phyloP scores from a whole-genome alignment of 2,888 invertebrate genomes.

The Belgica antarctica region DNA sequence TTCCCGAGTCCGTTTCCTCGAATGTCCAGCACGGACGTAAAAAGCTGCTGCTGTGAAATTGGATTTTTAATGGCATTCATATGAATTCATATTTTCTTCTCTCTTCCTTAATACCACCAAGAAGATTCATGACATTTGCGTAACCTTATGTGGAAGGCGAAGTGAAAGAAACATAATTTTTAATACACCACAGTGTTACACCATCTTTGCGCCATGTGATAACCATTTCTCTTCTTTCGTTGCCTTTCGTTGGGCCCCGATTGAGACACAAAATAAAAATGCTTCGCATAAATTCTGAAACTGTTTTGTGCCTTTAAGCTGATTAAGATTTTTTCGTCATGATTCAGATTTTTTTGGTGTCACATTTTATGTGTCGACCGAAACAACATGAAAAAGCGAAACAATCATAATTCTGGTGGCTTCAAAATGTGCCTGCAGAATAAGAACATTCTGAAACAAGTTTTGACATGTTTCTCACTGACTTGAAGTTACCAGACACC shows the following conservation, averaged over 20 bases:
- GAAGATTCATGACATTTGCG: conserved; percentile 13
- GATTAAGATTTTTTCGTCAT: conserved; percentile 33
- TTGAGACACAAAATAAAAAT: conserved; percentile 24
- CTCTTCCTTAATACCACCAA: neutral
- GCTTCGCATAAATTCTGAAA: conserved; percentile 41
- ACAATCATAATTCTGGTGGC: conserved; percentile 3
- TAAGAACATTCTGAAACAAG: no score
- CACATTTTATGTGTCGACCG: conserved; percentile 7
- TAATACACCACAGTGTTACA: conserved; percentile 20
- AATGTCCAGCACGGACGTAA: neutral
- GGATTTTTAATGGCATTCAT: neutral
- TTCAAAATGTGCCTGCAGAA: no score
- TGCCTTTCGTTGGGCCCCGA: no score
- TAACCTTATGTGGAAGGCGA: neutral
- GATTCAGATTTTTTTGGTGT: neutral
- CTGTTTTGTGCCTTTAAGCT: conserved; percentile 41
- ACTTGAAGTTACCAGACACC: no score
- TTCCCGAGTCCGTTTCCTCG: no score
- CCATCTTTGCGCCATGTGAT: conserved; percentile 36
- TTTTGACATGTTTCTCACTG: no score
- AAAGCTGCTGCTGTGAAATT: neutral
- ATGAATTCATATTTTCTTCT: neutral
- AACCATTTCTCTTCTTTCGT: conserved; percentile 3
- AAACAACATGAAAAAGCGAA: conserved; percentile 15
- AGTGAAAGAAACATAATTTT: conserved; percentile 13